Percentiles rank a stretch among this genome's conserved stretches.
Conservation (phyloP, 1,140 invertebrate genomes). For the Magallana gigas region DNA sequence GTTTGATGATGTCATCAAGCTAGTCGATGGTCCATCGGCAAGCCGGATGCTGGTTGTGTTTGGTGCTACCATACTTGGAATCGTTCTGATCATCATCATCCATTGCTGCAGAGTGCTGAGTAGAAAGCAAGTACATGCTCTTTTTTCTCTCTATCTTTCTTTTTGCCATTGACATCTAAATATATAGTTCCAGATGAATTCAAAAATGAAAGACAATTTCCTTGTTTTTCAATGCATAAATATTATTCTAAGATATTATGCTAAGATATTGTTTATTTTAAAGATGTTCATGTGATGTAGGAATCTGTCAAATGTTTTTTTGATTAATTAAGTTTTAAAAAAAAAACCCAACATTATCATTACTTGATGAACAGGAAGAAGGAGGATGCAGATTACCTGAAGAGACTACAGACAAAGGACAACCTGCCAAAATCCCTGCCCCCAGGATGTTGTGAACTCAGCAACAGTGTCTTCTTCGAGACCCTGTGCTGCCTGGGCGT, state of each 20-base stretch:
- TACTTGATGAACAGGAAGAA: neutral
- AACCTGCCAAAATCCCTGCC: neutral
- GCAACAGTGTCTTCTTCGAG: neutral
- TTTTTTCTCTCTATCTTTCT: too few species aligned
- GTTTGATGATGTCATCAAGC: neutral
- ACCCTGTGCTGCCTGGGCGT: neutral
- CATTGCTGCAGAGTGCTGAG: slow-evolving; percentile 8
- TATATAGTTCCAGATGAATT: too few species aligned
- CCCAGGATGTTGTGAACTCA: slow-evolving; percentile 4
- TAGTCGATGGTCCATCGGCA: neutral
- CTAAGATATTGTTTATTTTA: too few species aligned
- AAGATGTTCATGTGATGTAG: too few species aligned
- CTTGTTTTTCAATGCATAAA: too few species aligned
- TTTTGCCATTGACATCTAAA: too few species aligned
- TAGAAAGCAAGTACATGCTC: slow-evolving; percentile 14
- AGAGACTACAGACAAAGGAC: neutral
- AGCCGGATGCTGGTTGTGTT: neutral
- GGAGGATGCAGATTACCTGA: neutral
- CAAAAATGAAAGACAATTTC: too few species aligned
- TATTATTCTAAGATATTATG: too few species aligned
- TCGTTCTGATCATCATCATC: neutral
- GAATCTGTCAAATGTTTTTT: too few species aligned
- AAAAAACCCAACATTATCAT: too few species aligned
- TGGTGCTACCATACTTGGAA: slow-evolving; percentile 7
- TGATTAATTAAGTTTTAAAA: too few species aligned